These are phyloP conservation scores for Denticeps clupeoides DNA, from an alignment of 2,797 vertebrate genomes.

Conservation along the genomic window DNA sequence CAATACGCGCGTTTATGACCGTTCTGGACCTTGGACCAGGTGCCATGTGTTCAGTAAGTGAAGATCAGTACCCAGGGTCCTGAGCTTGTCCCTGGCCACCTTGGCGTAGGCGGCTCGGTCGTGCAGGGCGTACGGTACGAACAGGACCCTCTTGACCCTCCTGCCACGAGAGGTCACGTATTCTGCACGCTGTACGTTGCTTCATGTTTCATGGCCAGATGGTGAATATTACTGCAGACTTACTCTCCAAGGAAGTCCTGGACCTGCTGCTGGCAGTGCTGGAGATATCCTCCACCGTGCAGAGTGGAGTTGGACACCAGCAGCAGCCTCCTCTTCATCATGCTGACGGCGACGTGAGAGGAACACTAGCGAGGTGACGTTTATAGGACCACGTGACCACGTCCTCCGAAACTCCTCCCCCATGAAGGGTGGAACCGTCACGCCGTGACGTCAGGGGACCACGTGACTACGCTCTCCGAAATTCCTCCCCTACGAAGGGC, in stretches of 20 bases:
- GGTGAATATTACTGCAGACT: too few species aligned
- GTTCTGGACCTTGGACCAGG: neutral
- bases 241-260: conserved; percentile 59
- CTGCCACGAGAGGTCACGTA: conserved; percentile 38
- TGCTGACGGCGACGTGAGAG: too few species aligned
- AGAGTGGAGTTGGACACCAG: conserved; percentile 74
- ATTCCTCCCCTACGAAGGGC: too few species aligned
- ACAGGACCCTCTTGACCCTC: conserved; percentile 63
- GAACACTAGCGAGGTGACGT: too few species aligned
- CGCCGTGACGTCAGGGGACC: too few species aligned
- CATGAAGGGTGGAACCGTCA: too few species aligned
- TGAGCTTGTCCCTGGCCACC: conserved; percentile 62
- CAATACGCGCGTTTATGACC: neutral
- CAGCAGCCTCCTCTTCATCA: conserved; percentile 56
- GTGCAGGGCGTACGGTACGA: conserved; percentile 73
- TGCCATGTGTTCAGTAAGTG: too few species aligned
- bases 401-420: too few species aligned
- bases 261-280: conserved; percentile 66
- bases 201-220: too few species aligned
- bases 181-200: too few species aligned
- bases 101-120: conserved; percentile 64
- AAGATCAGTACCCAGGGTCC: conserved; percentile 53
- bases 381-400: too few species aligned
- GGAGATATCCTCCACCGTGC: conserved; percentile 64
- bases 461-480: too few species aligned